These are phyloP conservation scores for Pseudochirops corinnae DNA, from an alignment of 2,797 vertebrate species.

Conservation along the genomic window DNA sequence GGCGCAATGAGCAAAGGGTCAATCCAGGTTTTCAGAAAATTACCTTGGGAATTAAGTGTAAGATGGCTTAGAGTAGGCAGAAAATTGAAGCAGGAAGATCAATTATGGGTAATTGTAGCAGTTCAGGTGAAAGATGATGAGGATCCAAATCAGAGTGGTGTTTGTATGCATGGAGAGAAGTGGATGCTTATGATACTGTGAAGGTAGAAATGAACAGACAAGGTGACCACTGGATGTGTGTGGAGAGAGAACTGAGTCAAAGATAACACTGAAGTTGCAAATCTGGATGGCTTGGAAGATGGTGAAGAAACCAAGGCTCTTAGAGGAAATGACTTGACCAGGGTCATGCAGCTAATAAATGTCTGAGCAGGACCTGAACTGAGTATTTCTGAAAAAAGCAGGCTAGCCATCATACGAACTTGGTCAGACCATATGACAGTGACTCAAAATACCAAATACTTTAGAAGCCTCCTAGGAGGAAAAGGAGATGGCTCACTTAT, in stretches of 20 bases:
- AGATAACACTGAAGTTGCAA: not conserved
- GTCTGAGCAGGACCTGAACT: not conserved
- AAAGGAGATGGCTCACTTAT: not conserved
- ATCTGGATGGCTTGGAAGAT: not conserved
- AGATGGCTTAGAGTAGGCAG: not conserved
- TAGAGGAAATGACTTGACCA: not conserved
- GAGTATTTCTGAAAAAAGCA: not conserved
- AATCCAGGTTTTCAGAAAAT: not conserved
- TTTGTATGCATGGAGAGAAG: not conserved
- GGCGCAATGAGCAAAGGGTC: not conserved
- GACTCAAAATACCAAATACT: not conserved
- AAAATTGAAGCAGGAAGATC: not conserved
- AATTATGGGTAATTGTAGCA: not conserved
- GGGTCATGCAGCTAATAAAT: not conserved
- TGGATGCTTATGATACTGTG: not conserved
- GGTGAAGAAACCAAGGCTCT: not conserved
- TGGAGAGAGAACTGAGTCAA: not conserved
- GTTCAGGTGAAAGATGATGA: not conserved
- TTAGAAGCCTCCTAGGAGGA: not conserved
- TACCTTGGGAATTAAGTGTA: not conserved
- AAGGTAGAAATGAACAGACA: not conserved
- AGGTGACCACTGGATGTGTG: not conserved
- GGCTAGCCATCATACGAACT: not conserved
- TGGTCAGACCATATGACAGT: not conserved
- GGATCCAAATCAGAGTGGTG: not conserved